Evolutionary conservation across 2,888 invertebrate genomes (phyloP), one percentile per base, ranked within the genome.

Genomic region (Sesia apiformis): DNA sequence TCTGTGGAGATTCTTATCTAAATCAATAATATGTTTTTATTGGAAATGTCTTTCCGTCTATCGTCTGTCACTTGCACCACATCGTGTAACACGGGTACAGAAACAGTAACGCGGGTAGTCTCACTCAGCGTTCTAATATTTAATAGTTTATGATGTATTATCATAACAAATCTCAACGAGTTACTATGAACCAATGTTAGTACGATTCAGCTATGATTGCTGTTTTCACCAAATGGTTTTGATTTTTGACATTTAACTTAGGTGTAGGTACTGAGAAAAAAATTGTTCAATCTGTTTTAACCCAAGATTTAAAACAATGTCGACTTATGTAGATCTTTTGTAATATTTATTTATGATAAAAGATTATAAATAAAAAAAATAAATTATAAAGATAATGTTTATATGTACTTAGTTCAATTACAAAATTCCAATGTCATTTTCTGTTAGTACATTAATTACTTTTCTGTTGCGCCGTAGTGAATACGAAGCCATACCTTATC

Each of bases 101-200:
- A 76, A 79, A 82, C 81, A 78, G 84, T 80, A 76, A 77, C 74
- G 66, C 78, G 81, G 90, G 70, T 85, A 89, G 81, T 89, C 88
- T 90, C 90, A 89, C 89, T 90, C 90, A 84, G 79, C 90, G 86
- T 80, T 81, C 80, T 77, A 85, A 90, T 90, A 90, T 90, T 90
- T 90, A 90, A 90, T 90, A 90, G 88, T 89, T 88, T 90, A 90
- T 90, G 90, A 90, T 90, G 86, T 90, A 90, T 90, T 90, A 88
- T 90, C 88, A 90, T 88, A 90, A 90, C 90, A 90, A 87, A 87
- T 87, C 87, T 78, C 72, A 75, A 74, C 71, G 76, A 84, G 83
- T 85, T 81, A 82, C 80, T 85, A 79, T 79, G 81, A 82, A 82
- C 66, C 63, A 72, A 72, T 80, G 76, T 72, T 72, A 69, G 72